Base-by-base conservation (phyloP, 2,113 vertebrate genomes). In the Leucosticte australis region DNA sequence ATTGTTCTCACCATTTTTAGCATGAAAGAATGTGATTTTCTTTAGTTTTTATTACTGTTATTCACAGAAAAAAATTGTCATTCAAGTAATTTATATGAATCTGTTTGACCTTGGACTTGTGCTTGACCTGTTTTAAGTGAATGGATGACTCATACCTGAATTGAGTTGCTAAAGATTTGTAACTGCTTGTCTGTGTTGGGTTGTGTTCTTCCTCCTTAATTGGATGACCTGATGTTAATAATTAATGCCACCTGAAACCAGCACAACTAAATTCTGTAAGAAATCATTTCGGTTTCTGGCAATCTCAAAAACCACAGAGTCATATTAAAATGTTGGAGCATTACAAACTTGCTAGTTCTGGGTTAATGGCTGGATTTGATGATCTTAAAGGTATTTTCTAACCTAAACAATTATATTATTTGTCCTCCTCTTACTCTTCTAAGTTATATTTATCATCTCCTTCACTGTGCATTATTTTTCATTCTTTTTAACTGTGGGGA, bases 161-260 rank as follows among this genome's bases (percentile, higher is more conserved):
- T 20, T 52, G 62, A 83, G 31, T 44, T 83, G 33, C 65, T 37
- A 31, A 57, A 67, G 56, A 71, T 93, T 90, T 93, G 83, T 44
- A 90, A 49, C 33, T 90, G 10, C 49, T 59, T 85, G 35, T 82
- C 65, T 75, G 4, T 78, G 52, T 59, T 44, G 42, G 8, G 12
- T 46, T 67, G 46, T 90, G 33, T 71, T 93, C 92, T 91, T 60
- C 33, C 14, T 85, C 42, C 69, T 68, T 94, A 85, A 85, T 60
- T 93, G 56, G 44, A 71, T 92, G 75, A 82, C 70, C 65, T 85
- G 60, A 83, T 53, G 10, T 95, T 86, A 95, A 92, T 95, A 80
- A 94, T 86, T 92, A 90, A 92, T 92, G 44, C 8, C 37, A 76
- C 49, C 71, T 86, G 57, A 92, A 94, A 79, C 75, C 94, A 83